A percentile compares a stretch with the other conserved stretches of the same genome.
Conservation (phyloP, 92 coral and sea anemone species). For the Porites cylindrica region DNA sequence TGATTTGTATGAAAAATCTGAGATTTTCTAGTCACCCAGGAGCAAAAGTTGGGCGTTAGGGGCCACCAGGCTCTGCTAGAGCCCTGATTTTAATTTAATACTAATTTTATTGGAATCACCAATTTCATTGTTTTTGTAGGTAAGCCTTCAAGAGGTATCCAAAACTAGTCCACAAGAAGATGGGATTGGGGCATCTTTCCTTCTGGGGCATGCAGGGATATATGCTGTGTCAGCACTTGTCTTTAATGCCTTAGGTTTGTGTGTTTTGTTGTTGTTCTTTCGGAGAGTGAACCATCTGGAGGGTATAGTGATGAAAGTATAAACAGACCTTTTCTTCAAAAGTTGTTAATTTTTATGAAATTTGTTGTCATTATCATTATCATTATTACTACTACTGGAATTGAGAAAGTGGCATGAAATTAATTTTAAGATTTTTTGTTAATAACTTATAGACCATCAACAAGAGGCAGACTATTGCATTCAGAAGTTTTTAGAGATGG, state of each 20-base stretch:
- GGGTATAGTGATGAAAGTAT: too few species aligned
- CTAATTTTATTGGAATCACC: neutral
- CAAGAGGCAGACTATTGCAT: slow-evolving; percentile 73
- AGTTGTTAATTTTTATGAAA: too few species aligned
- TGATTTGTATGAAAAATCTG: too few species aligned
- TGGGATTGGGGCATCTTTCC: slow-evolving; percentile 93
- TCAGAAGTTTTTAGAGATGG: slow-evolving; percentile 80
- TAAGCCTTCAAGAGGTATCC: slow-evolving; percentile 67
- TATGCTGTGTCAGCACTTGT: slow-evolving; percentile 89
- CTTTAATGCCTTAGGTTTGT: slow-evolving; percentile 83
- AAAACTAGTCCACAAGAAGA: slow-evolving; percentile 59
- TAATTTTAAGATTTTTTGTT: neutral
- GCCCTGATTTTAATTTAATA: too few species aligned
- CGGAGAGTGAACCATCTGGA: too few species aligned
- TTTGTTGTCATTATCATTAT: too few species aligned
- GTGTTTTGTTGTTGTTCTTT: neutral
- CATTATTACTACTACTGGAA: too few species aligned
- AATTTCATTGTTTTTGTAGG: slow-evolving; percentile 37
- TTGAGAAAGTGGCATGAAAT: too few species aligned
- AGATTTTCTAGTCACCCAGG: too few species aligned
- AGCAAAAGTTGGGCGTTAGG: too few species aligned
- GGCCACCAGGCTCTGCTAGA: too few species aligned
- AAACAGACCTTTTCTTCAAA: too few species aligned
- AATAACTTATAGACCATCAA: slow-evolving; percentile 51
- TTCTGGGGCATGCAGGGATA: slow-evolving; percentile 91